Evolutionary conservation across 2,113 vertebrate species (phyloP), one percentile per base, ranked within the genome.

Genomic region (Turdus rufiventris): DNA sequence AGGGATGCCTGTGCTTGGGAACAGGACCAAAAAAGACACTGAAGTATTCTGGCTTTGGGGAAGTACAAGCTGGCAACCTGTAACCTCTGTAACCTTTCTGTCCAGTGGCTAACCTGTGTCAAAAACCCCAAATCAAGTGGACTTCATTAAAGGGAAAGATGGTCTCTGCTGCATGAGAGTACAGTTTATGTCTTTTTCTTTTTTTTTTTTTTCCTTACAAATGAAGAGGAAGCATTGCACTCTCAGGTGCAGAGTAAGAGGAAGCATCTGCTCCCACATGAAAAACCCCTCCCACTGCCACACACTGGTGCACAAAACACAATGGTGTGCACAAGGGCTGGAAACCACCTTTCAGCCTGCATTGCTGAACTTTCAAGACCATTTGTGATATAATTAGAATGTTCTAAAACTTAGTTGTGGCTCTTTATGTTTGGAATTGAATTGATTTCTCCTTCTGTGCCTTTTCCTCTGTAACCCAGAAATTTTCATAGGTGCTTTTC

Each of bases 251-350:
- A 82, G 45, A 68, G 36, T 15, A 89, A 89, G 74, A 76, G 91
- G 94, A 95, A 96, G 79, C 50, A 63, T 54, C 94, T 91, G 25
- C 65, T 87, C 48, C 31, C 58, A 65, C 19, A 70, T 36, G 67
- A 67, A 54, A 91, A 63, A n/a, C 6, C 47, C 34, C 66, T 89
- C 43, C 40, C 36, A 48, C 67, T 2, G 0, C 84, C 38, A 16
- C 4, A 24, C 36, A 20, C 26, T 31, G 24, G 6, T 43, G 50
- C 58, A 73, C 23, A 40, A 53, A 93, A 36, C 54, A 18, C 0
- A 2, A 0, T 18, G 47, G 8, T 23, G 26, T 7, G 34, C 23
- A 23, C 45, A 23, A 47, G 7, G 28, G 45, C n/a, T 88, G 68
- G 60, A 95, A 94, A 92, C 26, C 53, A 50, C 47, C 65, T 68